Evolutionary conservation across 2,888 invertebrate genomes (phyloP), one percentile per base, ranked within the genome.

Genomic region (Acanthopleura granulata): DNA sequence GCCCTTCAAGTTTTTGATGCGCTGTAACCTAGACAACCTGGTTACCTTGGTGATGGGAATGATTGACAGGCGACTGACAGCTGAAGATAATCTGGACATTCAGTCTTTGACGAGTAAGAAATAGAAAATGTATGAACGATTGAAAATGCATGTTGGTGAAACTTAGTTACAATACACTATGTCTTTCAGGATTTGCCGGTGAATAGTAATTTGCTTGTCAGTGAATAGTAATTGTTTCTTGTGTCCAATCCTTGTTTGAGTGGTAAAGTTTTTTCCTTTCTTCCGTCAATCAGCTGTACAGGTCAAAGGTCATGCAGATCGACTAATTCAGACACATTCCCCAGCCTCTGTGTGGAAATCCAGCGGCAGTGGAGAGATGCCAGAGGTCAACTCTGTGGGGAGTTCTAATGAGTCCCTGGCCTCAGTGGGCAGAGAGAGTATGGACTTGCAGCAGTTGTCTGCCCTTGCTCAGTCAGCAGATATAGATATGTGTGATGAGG

Each of bases 1-100:
- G 14, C 75, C 75, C 49, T 75, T 75, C 40, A n/a, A 50, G 14
- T 49, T 75, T n/a, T 25, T 75, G 30, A n/a, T 75, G 61, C 27
- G 27, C 14, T 75, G 71, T 72, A 18, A 50, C 22, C 25, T 49
- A 29, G 75, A 75, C 22, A 51, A 75, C n/a, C 70, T 70, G 18
- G 70, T 72, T 15, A 70, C 30, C 27, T 30, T 75, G n/a, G 57
- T 18, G n/a, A 57, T 27, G 25, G 75, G 50, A 49, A 49, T 75
- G 29, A 30, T 72, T 18, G 30, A 75, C 14, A 29, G 62, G 22
- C 27, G 51, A 18, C 27, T 71, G 18, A 25, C 49, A 1, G 40
- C 30, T 14, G 71, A 57, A 29, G 75, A 72, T 30, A 51, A 49
- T 61, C 62, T 75, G 9, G 61, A 75, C 18, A 71, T 75, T 27